Percentiles rank a stretch among this genome's conserved stretches.
phyloP scores from a whole-genome alignment of 2,888 invertebrate genomes.

The Anoncus sp. region DNA sequence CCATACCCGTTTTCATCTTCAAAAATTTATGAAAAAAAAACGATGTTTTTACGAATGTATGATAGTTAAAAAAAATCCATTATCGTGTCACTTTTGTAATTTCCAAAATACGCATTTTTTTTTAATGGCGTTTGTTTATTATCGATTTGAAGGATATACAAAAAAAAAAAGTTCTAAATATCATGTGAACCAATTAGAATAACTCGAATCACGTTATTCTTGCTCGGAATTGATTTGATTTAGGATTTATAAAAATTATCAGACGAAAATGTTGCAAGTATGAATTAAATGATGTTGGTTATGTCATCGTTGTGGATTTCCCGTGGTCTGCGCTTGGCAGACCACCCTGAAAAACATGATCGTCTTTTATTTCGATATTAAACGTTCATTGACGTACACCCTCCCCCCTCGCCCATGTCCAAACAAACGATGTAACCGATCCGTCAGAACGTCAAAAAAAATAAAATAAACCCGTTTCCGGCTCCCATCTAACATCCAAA shows the following conservation, averaged over 20 bases:
- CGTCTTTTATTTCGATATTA: conserved; percentile 48
- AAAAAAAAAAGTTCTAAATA: not conserved
- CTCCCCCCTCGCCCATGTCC: too few relatives aligned
- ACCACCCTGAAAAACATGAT: conserved; percentile 38
- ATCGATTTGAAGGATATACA: not conserved
- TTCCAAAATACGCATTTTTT: too few relatives aligned
- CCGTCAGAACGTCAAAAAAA: conserved; percentile 28
- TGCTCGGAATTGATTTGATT: not conserved
- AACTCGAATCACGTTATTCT: conserved; percentile 1
- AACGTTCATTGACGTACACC: conserved; percentile 40
- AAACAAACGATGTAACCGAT: conserved; percentile 64
- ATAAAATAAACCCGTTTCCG: conserved; percentile 48
- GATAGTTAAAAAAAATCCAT: not conserved
- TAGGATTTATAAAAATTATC: not conserved
- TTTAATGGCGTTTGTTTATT: too few relatives aligned
- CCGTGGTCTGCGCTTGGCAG: conserved; percentile 40
- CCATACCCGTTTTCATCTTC: conserved; percentile 14
- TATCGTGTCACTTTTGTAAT: not conserved
- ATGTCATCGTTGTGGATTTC: conserved; percentile 39
- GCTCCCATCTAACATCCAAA: conserved; percentile 62
- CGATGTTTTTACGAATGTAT: not conserved
- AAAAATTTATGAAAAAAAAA: not conserved
- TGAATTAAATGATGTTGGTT: conserved; percentile 42
- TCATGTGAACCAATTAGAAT: not conserved
- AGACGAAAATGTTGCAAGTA: conserved; percentile 31